A percentile compares a stretch with the other conserved stretches of the same genome.
phyloP scores from a whole-genome alignment of 2,113 vertebrate genomes.

The Progne subis region DNA sequence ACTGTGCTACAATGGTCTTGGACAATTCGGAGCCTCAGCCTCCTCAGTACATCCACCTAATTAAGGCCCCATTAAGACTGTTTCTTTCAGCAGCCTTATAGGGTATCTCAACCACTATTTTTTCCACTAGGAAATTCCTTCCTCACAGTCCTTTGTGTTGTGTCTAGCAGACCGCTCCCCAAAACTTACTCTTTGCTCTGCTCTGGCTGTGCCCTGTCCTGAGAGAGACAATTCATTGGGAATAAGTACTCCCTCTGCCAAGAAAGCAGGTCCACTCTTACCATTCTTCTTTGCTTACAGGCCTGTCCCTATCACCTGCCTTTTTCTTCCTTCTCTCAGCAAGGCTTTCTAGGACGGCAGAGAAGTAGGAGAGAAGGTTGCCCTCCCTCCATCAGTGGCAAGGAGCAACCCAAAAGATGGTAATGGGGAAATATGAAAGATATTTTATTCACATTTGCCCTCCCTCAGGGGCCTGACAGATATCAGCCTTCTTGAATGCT shows the following conservation, averaged over 20 bases:
- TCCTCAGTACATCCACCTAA: neutral
- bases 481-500: constrained; percentile 78
- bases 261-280: neutral
- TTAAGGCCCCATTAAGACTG: neutral
- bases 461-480: constrained; percentile 82
- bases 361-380: neutral
- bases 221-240: neutral
- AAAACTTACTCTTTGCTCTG: neutral
- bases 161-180: neutral
- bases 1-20: neutral
- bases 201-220: neutral
- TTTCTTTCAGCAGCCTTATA: neutral
- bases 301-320: neutral
- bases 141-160: neutral
- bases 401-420: neutral
- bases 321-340: neutral
- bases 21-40: neutral
- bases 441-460: neutral
- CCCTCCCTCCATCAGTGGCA: neutral
- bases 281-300: neutral
- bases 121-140: neutral
- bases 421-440: neutral
- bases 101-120: neutral
- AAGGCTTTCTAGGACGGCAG: neutral
- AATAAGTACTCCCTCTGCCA: neutral